Percentiles rank a stretch among this genome's conserved stretches.
phyloP scores from a whole-genome alignment of 2,888 invertebrate species.

The Griposia aprilina region DNA sequence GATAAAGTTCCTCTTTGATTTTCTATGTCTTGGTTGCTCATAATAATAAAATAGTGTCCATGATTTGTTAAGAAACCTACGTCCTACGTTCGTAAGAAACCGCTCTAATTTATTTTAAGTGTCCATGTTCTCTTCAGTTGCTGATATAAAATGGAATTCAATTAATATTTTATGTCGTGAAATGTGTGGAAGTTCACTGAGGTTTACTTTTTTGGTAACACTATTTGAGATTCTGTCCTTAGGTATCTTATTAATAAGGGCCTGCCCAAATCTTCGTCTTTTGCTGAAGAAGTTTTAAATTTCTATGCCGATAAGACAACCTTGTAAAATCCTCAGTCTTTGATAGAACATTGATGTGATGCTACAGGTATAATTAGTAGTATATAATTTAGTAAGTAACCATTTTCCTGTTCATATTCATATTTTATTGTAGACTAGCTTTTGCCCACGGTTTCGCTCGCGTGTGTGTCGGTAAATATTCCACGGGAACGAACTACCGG shows the following conservation, averaged over 20 bases:
- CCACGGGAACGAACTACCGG: too few relatives aligned
- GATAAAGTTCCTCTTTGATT: neutral
- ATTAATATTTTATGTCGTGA: neutral
- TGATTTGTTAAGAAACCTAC: neutral
- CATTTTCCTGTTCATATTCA: neutral
- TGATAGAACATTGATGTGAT: neutral
- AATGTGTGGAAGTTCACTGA: neutral
- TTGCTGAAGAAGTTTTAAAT: neutral
- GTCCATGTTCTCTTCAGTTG: neutral
- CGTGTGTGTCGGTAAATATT: too few relatives aligned
- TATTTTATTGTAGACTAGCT: too few relatives aligned
- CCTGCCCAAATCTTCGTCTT: too few relatives aligned
- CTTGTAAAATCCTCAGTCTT: neutral
- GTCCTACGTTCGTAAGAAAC: neutral
- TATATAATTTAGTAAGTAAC: neutral
- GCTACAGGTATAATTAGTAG: neutral
- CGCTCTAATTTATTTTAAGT: constrained; percentile 18
- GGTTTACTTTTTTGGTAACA: neutral
- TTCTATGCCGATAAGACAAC: neutral
- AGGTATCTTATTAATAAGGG: too few relatives aligned
- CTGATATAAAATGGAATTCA: neutral
- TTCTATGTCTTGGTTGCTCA: neutral
- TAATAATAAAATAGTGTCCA: neutral
- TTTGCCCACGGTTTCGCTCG: too few relatives aligned
- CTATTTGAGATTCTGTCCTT: neutral